These are phyloP conservation scores for Chlorocebus sabaeus DNA, from an alignment of 2,113 vertebrate species.

Conservation along the genomic window DNA sequence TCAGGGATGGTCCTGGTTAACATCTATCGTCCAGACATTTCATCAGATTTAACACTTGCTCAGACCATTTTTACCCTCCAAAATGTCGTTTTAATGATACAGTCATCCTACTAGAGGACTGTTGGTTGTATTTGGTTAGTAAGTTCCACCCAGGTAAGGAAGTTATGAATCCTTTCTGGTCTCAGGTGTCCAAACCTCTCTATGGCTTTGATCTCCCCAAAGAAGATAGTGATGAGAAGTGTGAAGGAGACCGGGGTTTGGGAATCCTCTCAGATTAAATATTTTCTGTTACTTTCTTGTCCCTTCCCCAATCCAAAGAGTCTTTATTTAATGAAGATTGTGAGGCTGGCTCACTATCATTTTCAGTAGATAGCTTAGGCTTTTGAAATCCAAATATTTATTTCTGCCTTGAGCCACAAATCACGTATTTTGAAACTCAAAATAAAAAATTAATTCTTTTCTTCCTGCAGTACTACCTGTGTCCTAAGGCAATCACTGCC, in stretches of 20 bases:
- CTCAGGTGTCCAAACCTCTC: not conserved
- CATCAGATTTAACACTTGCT: not conserved
- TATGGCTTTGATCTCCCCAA: not conserved
- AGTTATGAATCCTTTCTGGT: not conserved
- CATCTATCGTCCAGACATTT: not conserved
- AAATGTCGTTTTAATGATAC: not conserved
- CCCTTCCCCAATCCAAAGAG: not conserved
- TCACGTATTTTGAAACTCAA: not conserved
- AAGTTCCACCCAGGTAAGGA: not conserved
- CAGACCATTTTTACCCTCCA: not conserved
- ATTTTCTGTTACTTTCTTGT: not conserved
- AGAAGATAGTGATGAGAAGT: not conserved
- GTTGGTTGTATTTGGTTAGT: not conserved
- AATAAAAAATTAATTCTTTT: not conserved
- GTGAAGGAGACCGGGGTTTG: not conserved
- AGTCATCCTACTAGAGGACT: not conserved
- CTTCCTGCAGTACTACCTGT: not conserved
- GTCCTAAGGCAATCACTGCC: not conserved
- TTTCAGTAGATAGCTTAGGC: not conserved
- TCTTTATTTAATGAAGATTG: not conserved
- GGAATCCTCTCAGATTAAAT: not conserved
- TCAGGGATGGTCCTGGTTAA: not conserved
- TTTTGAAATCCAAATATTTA: constrained; percentile 1
- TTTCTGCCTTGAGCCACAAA: not conserved
- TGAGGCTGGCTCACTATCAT: not conserved